Conservation (phyloP, 2,797 vertebrate species). For the Cheirogaleus major region DNA sequence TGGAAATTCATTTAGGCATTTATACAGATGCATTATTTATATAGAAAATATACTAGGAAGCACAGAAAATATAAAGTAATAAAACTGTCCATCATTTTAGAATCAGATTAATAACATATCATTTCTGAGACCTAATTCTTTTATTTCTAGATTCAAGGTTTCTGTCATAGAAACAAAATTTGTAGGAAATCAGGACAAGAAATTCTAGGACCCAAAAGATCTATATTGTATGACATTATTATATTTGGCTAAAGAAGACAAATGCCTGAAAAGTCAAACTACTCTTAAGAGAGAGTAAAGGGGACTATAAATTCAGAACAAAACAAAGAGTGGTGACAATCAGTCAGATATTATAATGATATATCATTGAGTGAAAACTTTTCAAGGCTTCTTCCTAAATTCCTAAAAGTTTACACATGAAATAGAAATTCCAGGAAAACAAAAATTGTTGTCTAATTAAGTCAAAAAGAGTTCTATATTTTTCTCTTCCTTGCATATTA, state of each 20-base stretch:
- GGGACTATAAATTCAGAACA: constrained; percentile 45
- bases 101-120: neutral
- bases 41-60: neutral
- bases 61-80: neutral
- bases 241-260: constrained; percentile 13
- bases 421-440: neutral
- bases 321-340: neutral
- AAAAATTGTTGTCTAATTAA: neutral
- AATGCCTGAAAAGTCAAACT: constrained; percentile 26
- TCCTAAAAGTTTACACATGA: neutral
- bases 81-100: neutral
- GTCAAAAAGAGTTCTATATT: neutral
- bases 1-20: neutral
- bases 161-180: constrained; percentile 18
- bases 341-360: constrained; percentile 38
- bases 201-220: neutral
- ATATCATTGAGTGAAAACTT: constrained; percentile 13
- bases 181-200: neutral
- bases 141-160: neutral
- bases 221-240: neutral
- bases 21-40: neutral
- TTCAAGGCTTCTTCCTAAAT: neutral
- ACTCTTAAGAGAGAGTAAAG: constrained; percentile 8
- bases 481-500: neutral
- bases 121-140: neutral